Conservation (phyloP, 2,113 vertebrate genomes). For the Petrocephalus microphthalmus region DNA sequence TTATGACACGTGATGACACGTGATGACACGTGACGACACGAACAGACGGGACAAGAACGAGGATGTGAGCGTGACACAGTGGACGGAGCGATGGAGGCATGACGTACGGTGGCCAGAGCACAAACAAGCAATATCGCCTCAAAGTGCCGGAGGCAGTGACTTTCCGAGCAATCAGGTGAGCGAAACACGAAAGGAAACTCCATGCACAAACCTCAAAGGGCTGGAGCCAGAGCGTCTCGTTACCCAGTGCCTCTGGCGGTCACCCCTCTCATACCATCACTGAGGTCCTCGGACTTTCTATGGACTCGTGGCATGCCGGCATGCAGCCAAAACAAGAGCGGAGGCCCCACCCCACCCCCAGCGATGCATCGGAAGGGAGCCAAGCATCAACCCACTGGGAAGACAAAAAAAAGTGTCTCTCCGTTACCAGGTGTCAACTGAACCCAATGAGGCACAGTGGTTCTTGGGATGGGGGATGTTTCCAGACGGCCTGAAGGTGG, state of each 20-base stretch:
- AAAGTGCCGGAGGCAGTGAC: slow-evolving; percentile 9
- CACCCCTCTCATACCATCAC: slow-evolving; percentile 28
- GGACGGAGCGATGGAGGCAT: not conserved
- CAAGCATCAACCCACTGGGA: slow-evolving; percentile 39
- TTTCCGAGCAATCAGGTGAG: not conserved
- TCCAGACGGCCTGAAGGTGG: slow-evolving; percentile 47
- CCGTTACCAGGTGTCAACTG: slow-evolving; percentile 47
- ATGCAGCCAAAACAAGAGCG: slow-evolving; percentile 51
- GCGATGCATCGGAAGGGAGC: slow-evolving; percentile 36
- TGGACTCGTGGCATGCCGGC: slow-evolving; percentile 49
- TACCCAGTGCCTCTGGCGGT: slow-evolving; percentile 35
- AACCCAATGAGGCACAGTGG: slow-evolving; percentile 41
- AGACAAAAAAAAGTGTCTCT: slow-evolving; percentile 24
- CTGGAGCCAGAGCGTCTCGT: not conserved
- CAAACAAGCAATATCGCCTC: slow-evolving; percentile 24
- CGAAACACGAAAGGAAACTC: slow-evolving; percentile 11
- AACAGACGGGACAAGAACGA: not conserved
- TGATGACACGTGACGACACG: not conserved
- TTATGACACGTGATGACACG: too few species aligned
- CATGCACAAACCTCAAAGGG: slow-evolving; percentile 33
- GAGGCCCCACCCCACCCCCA: slow-evolving; percentile 17
- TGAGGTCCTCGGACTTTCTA: slow-evolving; percentile 28
- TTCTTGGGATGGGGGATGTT: slow-evolving; percentile 36
- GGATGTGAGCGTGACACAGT: not conserved
- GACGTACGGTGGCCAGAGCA: not conserved